Evolutionary conservation across 2,113 vertebrate genomes (phyloP), one percentile per base, ranked within the genome.

Genomic region (Calypte anna): DNA sequence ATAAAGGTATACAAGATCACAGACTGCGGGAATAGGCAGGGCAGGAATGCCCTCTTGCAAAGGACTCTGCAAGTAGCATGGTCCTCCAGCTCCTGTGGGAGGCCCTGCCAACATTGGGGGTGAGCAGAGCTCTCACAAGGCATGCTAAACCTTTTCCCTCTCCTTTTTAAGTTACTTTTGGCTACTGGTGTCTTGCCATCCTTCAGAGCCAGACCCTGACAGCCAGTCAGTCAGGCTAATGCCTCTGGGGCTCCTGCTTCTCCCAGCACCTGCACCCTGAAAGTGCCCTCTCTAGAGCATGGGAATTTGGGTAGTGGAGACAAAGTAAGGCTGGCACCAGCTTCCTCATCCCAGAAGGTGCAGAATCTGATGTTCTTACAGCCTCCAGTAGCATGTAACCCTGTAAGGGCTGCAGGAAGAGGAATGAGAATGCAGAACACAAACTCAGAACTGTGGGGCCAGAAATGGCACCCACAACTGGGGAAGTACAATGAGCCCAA

Each of bases 321-420:
- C 58, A 30, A 68, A 80, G 15, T 14, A 10, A 8, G 51, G 8
- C 75, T 74, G 50, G 38, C 58, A 69, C n/a, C 36, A 70, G n/a
- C 21, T 76, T 7, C 15, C 24, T 55, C 1, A 0, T 50, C 54
- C n/a, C 46, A 31, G 1, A 0, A 19, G 30, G 14, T 51, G 31
- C 55, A 83, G 59, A 28, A 83, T 77, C 55, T 76, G 67, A 82
- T 44, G 76, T 81, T 31, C 16, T 69, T 90, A 51, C 27, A 48
- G 38, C 48, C 21, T 70, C 33, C 15, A 55, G 55, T 18, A 78
- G 12, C 24, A 70, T 58, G 10, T 62, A 33, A 64, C 13, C 82
- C 50, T 19, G 11, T 67, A 21, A 63, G 24, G 50, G 17, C 64
- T 84, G 69, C 57, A 11, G 30, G 59, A 76, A 48, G 53, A 93